phyloP scores from a whole-genome alignment of 2,113 vertebrate genomes.

The Rhinopithecus roxellana region DNA sequence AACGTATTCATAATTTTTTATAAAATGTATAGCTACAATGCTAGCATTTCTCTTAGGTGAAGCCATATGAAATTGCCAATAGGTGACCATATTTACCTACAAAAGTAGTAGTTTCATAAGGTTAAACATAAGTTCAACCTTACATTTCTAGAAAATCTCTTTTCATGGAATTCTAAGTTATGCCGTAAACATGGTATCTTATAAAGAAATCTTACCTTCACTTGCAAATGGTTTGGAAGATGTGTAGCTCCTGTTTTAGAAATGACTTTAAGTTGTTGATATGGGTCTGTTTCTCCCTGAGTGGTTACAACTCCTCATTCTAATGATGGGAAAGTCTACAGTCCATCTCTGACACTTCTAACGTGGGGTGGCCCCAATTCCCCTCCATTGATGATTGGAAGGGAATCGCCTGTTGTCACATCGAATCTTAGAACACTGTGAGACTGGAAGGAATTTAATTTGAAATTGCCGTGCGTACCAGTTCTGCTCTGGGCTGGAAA shows the following conservation, averaged over 20 bases:
- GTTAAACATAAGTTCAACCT: constrained; percentile 1
- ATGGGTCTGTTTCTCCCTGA: not conserved
- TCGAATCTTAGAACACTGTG: not conserved
- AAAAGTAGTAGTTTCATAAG: not conserved
- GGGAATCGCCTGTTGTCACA: not conserved
- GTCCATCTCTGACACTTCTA: not conserved
- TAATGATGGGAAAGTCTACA: not conserved
- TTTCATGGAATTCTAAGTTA: constrained; percentile 1
- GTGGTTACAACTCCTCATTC: not conserved
- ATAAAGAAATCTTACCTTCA: not conserved
- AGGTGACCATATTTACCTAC: not conserved
- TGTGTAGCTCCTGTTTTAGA: not conserved
- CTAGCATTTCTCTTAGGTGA: not conserved
- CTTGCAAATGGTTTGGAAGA: not conserved
- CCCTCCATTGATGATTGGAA: not conserved
- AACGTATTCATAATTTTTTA: not conserved
- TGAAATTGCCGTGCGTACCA: not conserved
- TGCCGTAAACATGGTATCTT: not conserved
- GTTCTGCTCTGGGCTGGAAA: constrained; percentile 36
- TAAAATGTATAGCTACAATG: constrained; percentile 24
- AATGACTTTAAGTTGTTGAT: not conserved
- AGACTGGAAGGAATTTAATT: not conserved
- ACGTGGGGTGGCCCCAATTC: not conserved
- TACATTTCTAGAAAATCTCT: constrained; percentile 4
- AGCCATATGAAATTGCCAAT: not conserved